phyloP scores from a whole-genome alignment of 2,113 vertebrate species.

The Silurus meridionalis region DNA sequence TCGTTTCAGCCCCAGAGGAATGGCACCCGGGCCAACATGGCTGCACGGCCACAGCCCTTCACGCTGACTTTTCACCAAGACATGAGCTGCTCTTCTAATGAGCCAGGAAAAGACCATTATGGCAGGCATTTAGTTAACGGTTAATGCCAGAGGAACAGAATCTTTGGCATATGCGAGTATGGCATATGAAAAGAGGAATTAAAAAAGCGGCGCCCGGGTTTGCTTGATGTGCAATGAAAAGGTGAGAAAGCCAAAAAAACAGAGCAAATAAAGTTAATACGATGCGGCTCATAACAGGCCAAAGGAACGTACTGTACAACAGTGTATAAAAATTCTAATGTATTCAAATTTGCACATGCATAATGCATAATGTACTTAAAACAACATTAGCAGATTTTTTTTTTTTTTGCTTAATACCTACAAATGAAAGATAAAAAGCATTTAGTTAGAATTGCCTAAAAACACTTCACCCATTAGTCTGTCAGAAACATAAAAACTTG shows the following conservation, averaged over 20 bases:
- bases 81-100: constrained; percentile 63
- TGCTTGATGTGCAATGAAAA: background rate
- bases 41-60: constrained; percentile 42
- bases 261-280: background rate
- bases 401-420: background rate
- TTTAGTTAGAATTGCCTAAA: background rate
- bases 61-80: constrained; percentile 49
- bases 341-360: constrained; percentile 21
- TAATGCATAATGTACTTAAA: constrained; percentile 27
- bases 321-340: background rate
- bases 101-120: constrained; percentile 65
- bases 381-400: constrained; percentile 15
- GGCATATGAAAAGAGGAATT: background rate
- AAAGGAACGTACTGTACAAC: background rate
- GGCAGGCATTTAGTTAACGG: constrained; percentile 41
- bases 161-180: constrained; percentile 29
- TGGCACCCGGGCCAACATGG: constrained; percentile 51
- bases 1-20: constrained; percentile 47
- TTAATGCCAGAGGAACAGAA: constrained; percentile 30
- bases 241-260: background rate
- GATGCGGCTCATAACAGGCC: background rate
- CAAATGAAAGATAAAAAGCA: constrained; percentile 3
- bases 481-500: background rate
- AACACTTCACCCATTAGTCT: constrained; percentile 9
- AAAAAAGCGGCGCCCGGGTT: background rate